Conservation (phyloP, 2,888 invertebrate genomes). For the Macrostomum cliftonense region DNA sequence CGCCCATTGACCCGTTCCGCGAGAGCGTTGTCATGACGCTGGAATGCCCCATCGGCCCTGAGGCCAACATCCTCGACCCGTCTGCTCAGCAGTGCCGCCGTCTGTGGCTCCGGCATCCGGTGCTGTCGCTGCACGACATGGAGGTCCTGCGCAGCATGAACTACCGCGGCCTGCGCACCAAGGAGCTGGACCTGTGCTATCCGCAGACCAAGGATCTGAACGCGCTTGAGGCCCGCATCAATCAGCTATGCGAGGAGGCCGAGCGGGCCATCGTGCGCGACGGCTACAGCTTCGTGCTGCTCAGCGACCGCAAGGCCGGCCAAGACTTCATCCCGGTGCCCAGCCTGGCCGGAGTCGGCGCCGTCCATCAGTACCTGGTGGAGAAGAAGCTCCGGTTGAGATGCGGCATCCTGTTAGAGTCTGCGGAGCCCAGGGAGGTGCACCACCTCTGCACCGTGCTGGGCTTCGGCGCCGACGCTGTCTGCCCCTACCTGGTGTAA, state of each 20-base stretch:
- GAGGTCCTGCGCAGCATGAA: slow-evolving; percentile 63
- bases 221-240: slow-evolving; percentile 60
- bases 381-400: slow-evolving; percentile 85
- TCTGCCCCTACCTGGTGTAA: slow-evolving; percentile 80
- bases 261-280: slow-evolving; percentile 51
- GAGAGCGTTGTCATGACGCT: slow-evolving; percentile 97
- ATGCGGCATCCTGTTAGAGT: slow-evolving; percentile 77
- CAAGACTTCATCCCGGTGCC: slow-evolving; percentile 22
- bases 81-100: slow-evolving; percentile 67
- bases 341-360: slow-evolving; percentile 55
- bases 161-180: slow-evolving; percentile 64
- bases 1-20: slow-evolving; percentile 95
- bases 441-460: slow-evolving; percentile 86
- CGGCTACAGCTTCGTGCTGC: slow-evolving; percentile 55
- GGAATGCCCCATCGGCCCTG: slow-evolving; percentile 80
- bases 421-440: slow-evolving; percentile 76
- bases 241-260: slow-evolving; percentile 60
- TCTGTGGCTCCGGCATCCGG: slow-evolving; percentile 76
- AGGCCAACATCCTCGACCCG: slow-evolving; percentile 76
- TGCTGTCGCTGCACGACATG: slow-evolving; percentile 71
- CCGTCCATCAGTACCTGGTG: slow-evolving; percentile 82
- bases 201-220: slow-evolving; percentile 50
- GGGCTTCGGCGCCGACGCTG: slow-evolving; percentile 89
- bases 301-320: slow-evolving; percentile 54
- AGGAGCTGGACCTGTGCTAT: slow-evolving; percentile 72